phyloP scores from a whole-genome alignment of 1,140 invertebrate genomes.

The Cyclina sinensis region DNA sequence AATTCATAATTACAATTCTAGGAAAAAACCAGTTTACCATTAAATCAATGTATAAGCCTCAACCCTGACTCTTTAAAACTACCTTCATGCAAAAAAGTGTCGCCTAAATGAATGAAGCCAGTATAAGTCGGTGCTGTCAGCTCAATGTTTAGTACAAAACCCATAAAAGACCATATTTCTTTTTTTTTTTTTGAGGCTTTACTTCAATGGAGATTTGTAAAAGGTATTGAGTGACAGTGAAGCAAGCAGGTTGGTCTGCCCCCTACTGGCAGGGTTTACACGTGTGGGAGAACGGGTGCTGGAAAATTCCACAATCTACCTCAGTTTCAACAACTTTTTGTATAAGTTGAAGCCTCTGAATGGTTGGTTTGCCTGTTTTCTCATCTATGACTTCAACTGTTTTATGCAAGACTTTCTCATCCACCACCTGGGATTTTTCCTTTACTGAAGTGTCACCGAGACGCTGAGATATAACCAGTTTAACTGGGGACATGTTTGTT shows the following conservation, averaged over 20 bases:
- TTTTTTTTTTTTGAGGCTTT: no score
- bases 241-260: not conserved
- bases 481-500: conserved; percentile 29
- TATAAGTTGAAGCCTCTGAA: conserved; percentile 96
- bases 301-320: conserved; percentile 88
- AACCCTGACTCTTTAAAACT: no score
- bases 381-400: conserved; percentile 96
- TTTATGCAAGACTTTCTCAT: conserved; percentile 94
- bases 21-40: no score
- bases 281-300: not conserved
- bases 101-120: no score
- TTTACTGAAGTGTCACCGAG: conserved; percentile 91
- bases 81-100: no score
- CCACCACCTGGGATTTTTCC: conserved; percentile 95
- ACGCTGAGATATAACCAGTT: conserved; percentile 34
- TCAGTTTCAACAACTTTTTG: conserved; percentile 98
- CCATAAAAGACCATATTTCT: no score
- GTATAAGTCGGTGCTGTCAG: no score
- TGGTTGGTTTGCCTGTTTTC: conserved; percentile 93
- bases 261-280: not conserved
- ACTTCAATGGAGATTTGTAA: no score
- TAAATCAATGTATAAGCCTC: no score
- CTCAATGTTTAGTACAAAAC: no score
- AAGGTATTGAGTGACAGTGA: no score
- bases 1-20: no score